Conservation (phyloP, 2,113 vertebrate species). For the Cochlearius cochlearius region DNA sequence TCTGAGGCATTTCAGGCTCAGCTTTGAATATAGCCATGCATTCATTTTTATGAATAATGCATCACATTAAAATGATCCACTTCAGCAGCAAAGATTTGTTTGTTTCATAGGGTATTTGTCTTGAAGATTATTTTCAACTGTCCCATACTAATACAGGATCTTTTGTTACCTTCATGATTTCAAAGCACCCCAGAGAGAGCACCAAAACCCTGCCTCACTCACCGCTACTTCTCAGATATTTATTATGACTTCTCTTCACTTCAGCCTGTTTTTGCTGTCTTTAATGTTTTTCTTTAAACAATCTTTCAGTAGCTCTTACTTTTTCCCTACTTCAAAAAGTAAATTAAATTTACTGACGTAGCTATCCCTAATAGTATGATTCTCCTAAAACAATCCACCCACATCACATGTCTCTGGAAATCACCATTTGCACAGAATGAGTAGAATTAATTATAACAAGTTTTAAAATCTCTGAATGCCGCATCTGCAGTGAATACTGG, state of each 20-base stretch:
- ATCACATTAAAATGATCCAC: neutral
- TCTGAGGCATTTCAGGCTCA: neutral
- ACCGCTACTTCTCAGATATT: neutral
- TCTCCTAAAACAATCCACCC: neutral
- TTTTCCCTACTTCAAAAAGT: neutral
- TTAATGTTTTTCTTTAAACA: neutral
- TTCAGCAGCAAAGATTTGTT: neutral
- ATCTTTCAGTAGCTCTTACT: neutral
- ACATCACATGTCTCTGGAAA: neutral
- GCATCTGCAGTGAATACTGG: neutral
- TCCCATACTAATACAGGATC: neutral
- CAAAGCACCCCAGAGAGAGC: neutral
- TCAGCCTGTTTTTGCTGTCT: neutral
- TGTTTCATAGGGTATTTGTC: neutral
- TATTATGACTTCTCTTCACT: neutral
- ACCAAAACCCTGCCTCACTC: neutral
- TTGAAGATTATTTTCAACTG: neutral
- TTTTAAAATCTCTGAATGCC: neutral
- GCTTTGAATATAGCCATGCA: neutral
- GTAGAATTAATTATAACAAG: neutral
- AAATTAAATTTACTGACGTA: neutral
- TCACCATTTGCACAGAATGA: neutral
- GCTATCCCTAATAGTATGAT: neutral
- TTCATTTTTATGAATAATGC: neutral
- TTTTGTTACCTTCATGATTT: neutral